Conservation (phyloP, 2,797 vertebrate species). For the Sebastiscus albofasciatus region DNA sequence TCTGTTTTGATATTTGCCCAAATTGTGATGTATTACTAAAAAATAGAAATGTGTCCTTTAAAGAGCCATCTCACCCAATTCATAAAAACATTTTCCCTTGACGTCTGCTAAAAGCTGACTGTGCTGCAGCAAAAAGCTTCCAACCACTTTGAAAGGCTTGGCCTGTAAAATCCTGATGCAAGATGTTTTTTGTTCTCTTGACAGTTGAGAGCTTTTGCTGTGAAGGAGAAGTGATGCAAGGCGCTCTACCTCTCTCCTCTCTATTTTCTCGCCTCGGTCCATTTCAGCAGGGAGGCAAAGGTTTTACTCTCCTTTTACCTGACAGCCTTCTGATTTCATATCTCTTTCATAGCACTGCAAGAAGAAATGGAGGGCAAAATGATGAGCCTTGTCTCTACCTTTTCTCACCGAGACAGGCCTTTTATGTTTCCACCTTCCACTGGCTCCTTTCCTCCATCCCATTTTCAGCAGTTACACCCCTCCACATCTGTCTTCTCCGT, state of each 20-base stretch:
- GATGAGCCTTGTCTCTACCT: conserved; percentile 34
- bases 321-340: conserved; percentile 60
- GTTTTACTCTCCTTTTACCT: conserved; percentile 47
- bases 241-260: conserved; percentile 30
- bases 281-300: conserved; percentile 45
- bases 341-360: conserved; percentile 37
- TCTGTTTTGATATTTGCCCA: not conserved
- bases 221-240: conserved; percentile 53
- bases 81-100: not conserved
- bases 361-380: conserved; percentile 53
- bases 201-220: conserved; percentile 56
- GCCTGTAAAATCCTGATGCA: conserved; percentile 38
- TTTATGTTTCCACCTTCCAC: conserved; percentile 56
- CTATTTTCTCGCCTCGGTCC: conserved; percentile 37
- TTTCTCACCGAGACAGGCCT: conserved; percentile 25
- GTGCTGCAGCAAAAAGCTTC: conserved; percentile 19
- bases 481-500: conserved; percentile 28
- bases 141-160: conserved; percentile 26
- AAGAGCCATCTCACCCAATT: conserved; percentile 1
- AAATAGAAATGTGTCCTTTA: not conserved
- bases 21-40: not conserved
- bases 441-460: conserved; percentile 21
- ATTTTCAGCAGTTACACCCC: conserved; percentile 35
- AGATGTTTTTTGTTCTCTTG: conserved; percentile 57
- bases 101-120: conserved; percentile 31